Evolutionary conservation across 1,140 invertebrate species (phyloP).

Genomic region (Diploscapter pachys): DNA sequence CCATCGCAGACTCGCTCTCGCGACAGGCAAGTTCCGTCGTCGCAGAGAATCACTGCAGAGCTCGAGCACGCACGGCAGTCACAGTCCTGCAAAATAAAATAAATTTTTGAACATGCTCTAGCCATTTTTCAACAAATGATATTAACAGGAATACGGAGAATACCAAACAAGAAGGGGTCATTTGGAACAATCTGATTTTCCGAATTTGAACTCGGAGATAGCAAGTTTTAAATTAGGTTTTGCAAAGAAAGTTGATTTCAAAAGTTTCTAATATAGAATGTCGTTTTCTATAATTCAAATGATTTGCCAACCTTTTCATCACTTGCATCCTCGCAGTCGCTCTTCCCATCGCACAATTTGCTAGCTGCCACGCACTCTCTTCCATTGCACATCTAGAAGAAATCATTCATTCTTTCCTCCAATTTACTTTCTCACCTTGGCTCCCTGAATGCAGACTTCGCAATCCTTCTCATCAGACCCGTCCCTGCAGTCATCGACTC

Average conservation of each 20-base stretch:
- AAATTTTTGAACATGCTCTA: too few species aligned
- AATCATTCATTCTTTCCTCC: too few species aligned
- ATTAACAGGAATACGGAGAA: too few species aligned
- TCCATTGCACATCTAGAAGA: conserved; percentile 24
- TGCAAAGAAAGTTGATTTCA: too few species aligned
- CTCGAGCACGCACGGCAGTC: conserved; percentile 27
- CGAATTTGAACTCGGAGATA: too few species aligned
- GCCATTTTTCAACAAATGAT: too few species aligned
- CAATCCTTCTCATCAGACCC: conserved; percentile 31
- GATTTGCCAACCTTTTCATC: conserved; percentile 22
- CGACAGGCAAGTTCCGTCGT: conserved; percentile 27
- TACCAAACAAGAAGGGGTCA: too few species aligned
- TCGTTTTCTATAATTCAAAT: not conserved
- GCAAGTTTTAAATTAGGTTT: too few species aligned
- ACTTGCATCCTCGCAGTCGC: conserved; percentile 28
- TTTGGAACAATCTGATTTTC: too few species aligned
- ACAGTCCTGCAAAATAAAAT: conserved; percentile 13
- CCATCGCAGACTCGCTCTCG: conserved; percentile 27
- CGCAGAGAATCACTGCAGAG: conserved; percentile 18
- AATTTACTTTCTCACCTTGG: conserved; percentile 13
- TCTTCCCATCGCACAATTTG: conserved; percentile 33
- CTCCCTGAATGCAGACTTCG: conserved; percentile 16
- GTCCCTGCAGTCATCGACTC: conserved; percentile 24
- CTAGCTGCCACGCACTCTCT: conserved; percentile 25
- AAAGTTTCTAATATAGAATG: conserved; percentile 9